Percentiles rank a stretch among this genome's conserved stretches.
phyloP scores from a whole-genome alignment of 2,113 vertebrate genomes.

The Misgurnus anguillicaudatus region DNA sequence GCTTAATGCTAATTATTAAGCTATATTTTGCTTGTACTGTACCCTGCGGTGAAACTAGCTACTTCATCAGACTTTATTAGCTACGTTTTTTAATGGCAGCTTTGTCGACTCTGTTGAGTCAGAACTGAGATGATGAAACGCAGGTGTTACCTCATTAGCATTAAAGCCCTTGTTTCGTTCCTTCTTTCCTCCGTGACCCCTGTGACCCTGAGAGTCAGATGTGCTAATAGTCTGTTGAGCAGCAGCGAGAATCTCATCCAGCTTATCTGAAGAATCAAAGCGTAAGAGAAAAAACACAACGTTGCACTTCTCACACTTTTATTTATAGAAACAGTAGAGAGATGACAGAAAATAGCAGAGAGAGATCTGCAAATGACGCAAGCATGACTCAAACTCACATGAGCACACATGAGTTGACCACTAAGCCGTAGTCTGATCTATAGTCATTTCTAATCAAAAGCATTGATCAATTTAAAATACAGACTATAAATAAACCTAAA shows the following conservation, averaged over 20 bases:
- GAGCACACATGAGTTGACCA: too few relatives aligned
- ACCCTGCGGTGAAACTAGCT: too few relatives aligned
- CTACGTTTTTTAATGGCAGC: neutral
- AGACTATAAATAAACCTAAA: too few relatives aligned
- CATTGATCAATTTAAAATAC: too few relatives aligned
- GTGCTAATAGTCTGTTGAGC: slow-evolving; percentile 90
- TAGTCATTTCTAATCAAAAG: too few relatives aligned
- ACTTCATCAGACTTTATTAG: too few relatives aligned
- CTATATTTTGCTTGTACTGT: too few relatives aligned
- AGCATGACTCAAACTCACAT: too few relatives aligned
- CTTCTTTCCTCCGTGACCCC: slow-evolving; percentile 82
- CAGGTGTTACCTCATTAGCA: slow-evolving; percentile 80
- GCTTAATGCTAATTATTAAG: too few relatives aligned
- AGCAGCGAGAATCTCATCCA: slow-evolving; percentile 91
- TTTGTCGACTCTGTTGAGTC: neutral
- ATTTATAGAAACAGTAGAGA: neutral
- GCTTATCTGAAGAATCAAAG: slow-evolving; percentile 77
- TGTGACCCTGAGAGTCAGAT: slow-evolving; percentile 82
- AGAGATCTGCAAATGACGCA: too few relatives aligned
- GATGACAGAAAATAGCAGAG: too few relatives aligned
- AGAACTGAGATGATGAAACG: slow-evolving; percentile 19
- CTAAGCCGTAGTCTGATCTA: too few relatives aligned
- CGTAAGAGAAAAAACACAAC: neutral
- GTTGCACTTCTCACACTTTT: neutral
- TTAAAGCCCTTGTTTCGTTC: slow-evolving; percentile 82